These are phyloP conservation scores for Liodrosophila aerea DNA, from an alignment of 2,888 invertebrate genomes.

Conservation along the genomic window DNA sequence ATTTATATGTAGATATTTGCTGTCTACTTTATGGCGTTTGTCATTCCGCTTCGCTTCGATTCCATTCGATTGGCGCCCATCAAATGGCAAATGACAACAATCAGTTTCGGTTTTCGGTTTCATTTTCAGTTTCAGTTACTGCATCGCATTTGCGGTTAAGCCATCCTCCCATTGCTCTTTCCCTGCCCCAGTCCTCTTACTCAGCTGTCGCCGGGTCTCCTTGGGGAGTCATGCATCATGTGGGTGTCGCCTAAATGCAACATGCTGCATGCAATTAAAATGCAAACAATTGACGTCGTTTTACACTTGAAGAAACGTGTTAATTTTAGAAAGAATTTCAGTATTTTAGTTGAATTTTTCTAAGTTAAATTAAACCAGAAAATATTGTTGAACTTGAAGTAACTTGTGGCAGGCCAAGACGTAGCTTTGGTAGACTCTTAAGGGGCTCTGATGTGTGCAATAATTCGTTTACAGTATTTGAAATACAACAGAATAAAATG, in stretches of 20 bases:
- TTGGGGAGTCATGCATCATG: constrained; percentile 66
- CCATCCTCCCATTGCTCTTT: not conserved
- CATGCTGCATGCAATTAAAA: constrained; percentile 61
- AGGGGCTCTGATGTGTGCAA: constrained; percentile 8
- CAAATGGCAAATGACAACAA: constrained; percentile 73
- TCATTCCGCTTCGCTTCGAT: constrained; percentile 5
- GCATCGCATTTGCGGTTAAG: constrained; percentile 58
- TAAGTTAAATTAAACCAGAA: too few species aligned
- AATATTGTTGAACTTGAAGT: too few species aligned
- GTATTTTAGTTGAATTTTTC: too few species aligned
- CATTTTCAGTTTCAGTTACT: constrained; percentile 17
- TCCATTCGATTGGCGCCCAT: constrained; percentile 58
- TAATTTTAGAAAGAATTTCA: too few species aligned
- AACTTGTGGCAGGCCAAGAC: too few species aligned
- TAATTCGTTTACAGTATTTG: constrained; percentile 34
- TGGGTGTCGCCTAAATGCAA: constrained; percentile 60
- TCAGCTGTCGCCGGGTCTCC: constrained; percentile 8
- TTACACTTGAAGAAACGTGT: too few species aligned
- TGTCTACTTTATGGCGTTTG: constrained; percentile 39
- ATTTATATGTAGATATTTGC: constrained; percentile 19
- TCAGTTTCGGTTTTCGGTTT: constrained; percentile 44
- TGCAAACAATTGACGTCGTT: constrained; percentile 37
- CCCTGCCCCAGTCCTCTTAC: not conserved
- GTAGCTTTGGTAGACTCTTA: too few species aligned
- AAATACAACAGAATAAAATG: constrained; percentile 16